Evolutionary conservation across 2,113 vertebrate species (phyloP).

Genomic region (Grus americana): DNA sequence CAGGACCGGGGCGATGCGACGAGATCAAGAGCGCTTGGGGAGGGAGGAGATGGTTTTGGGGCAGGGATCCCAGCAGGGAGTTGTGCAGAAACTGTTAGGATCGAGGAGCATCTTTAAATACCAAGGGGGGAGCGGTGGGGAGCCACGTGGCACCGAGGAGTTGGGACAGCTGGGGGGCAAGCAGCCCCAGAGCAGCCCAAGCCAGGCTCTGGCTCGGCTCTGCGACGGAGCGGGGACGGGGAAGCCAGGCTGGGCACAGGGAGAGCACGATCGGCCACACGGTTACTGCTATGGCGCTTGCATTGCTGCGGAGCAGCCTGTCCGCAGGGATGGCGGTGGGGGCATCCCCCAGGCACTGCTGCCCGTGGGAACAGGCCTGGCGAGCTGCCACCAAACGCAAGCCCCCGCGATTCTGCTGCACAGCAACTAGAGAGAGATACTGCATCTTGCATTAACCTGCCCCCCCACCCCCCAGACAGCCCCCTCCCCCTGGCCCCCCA

Average conservation of each 20-base stretch:
- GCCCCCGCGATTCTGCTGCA: not conserved
- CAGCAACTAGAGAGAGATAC: not conserved
- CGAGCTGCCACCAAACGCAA: not conserved
- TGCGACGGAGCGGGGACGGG: not conserved
- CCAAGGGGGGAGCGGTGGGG: not conserved
- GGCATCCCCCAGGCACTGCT: not conserved
- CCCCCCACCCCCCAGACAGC: not conserved
- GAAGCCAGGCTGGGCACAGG: constrained; percentile 9
- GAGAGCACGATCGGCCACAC: not conserved
- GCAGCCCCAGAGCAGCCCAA: not conserved
- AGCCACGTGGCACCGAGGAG: constrained; percentile 42
- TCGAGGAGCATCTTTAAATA: constrained; percentile 47
- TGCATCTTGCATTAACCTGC: constrained; percentile 12
- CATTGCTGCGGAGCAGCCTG: not conserved
- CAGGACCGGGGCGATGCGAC: not conserved
- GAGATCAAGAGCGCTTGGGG: not conserved
- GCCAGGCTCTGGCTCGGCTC: not conserved
- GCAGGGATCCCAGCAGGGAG: constrained; percentile 27
- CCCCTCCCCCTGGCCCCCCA: not conserved
- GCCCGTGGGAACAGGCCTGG: not conserved
- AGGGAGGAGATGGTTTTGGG: not conserved
- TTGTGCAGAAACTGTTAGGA: constrained; percentile 47
- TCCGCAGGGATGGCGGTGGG: not conserved
- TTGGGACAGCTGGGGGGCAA: not conserved
- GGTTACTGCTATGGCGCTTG: not conserved